These are phyloP conservation scores for Mobula hypostoma DNA, from an alignment of 2,113 vertebrate species.

Conservation along the genomic window DNA sequence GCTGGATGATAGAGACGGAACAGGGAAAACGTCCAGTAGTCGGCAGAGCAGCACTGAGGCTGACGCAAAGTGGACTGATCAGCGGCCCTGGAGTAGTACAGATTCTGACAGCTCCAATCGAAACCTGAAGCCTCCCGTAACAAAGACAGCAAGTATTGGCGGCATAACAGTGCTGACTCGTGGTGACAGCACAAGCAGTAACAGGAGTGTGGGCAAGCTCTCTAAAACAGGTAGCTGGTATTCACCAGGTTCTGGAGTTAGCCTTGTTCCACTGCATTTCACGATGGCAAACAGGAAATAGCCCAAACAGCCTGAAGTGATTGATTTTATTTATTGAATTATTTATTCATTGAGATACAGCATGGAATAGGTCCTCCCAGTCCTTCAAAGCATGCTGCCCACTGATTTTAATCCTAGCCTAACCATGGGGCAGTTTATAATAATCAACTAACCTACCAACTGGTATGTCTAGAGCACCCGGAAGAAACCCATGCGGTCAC, in stretches of 20 bases:
- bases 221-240: slow-evolving; percentile 74
- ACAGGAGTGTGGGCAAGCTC: slow-evolving; percentile 68
- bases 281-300: not conserved
- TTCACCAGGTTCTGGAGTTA: slow-evolving; percentile 45
- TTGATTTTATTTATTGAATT: not conserved
- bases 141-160: slow-evolving; percentile 70
- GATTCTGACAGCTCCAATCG: slow-evolving; percentile 84
- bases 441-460: no score
- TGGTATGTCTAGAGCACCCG: no score
- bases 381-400: no score
- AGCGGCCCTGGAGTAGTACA: slow-evolving; percentile 90
- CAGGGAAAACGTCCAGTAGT: slow-evolving; percentile 77
- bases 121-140: slow-evolving; percentile 66
- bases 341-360: no score
- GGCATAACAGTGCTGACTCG: slow-evolving; percentile 68
- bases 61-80: slow-evolving; percentile 75
- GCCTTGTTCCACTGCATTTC: not conserved
- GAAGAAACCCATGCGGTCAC: no score
- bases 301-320: not conserved
- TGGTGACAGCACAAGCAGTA: slow-evolving; percentile 64
- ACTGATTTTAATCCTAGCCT: no score
- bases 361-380: no score
- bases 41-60: slow-evolving; percentile 86
- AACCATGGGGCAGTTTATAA: no score
- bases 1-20: slow-evolving; percentile 78